Conservation (phyloP, 2,797 vertebrate genomes). For the Chloroceryle amazona region DNA sequence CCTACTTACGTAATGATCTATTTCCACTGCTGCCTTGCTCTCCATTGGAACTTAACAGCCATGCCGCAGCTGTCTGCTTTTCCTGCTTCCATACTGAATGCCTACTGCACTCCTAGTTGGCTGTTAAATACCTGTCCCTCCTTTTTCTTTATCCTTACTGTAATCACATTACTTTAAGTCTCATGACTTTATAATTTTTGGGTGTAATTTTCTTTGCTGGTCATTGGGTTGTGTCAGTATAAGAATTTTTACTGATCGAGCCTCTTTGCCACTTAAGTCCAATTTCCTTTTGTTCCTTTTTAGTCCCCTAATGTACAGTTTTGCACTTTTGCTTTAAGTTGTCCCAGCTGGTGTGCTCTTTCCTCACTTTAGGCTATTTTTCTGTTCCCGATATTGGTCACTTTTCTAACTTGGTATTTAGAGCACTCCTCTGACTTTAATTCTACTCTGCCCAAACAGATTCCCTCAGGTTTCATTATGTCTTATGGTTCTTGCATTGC, state of each 20-base stretch:
- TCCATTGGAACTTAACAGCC: background rate
- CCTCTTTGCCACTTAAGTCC: background rate
- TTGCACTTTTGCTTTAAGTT: background rate
- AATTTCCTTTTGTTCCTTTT: background rate
- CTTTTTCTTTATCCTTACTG: background rate
- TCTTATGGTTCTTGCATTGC: background rate
- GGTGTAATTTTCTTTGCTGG: background rate
- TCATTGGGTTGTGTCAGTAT: background rate
- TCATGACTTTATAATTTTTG: background rate
- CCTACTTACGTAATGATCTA: background rate
- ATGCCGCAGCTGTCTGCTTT: background rate
- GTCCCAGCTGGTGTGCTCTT: background rate
- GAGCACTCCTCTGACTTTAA: background rate
- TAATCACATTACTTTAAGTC: background rate
- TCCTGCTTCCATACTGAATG: background rate
- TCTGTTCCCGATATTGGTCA: fast-evolving
- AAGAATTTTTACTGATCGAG: background rate
- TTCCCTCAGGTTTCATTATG: background rate
- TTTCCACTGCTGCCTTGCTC: background rate
- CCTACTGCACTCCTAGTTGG: background rate
- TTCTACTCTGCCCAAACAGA: background rate
- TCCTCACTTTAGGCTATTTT: background rate
- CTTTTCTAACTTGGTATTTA: background rate
- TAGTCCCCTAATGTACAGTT: background rate
- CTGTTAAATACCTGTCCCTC: background rate